A percentile compares a stretch with the other conserved stretches of the same genome.
Evolutionary conservation across 2,797 vertebrate genomes (phyloP).

Genomic region (Fringilla coelebs): DNA sequence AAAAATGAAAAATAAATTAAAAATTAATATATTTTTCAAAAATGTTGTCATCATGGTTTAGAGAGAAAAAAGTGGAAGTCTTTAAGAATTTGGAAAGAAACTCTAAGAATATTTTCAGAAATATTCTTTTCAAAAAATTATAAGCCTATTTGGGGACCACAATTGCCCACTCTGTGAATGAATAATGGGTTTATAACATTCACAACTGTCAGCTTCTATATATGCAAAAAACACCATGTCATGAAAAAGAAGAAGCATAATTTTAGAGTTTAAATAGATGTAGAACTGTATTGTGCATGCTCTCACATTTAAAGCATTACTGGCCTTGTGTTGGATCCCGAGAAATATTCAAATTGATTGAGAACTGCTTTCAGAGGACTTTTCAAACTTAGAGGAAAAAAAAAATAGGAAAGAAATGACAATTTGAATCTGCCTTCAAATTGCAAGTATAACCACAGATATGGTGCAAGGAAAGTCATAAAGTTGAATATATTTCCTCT

Average conservation of each 20-base stretch:
- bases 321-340: background rate
- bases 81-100: background rate
- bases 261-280: background rate
- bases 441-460: background rate
- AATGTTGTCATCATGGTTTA: background rate
- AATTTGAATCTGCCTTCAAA: background rate
- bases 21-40: background rate
- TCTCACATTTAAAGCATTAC: background rate
- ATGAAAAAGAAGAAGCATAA: background rate
- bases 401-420: background rate
- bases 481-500: background rate
- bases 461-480: background rate
- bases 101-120: background rate
- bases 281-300: background rate
- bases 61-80: background rate
- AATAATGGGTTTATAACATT: background rate
- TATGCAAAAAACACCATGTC: background rate
- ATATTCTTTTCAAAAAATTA: background rate
- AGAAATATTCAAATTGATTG: background rate
- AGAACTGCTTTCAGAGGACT: background rate
- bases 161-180: background rate
- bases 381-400: background rate
- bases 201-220: background rate
- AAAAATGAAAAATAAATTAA: background rate
- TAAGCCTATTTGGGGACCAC: background rate